phyloP scores from a whole-genome alignment of 2,797 vertebrate species.

The Orestias chungarensis region DNA sequence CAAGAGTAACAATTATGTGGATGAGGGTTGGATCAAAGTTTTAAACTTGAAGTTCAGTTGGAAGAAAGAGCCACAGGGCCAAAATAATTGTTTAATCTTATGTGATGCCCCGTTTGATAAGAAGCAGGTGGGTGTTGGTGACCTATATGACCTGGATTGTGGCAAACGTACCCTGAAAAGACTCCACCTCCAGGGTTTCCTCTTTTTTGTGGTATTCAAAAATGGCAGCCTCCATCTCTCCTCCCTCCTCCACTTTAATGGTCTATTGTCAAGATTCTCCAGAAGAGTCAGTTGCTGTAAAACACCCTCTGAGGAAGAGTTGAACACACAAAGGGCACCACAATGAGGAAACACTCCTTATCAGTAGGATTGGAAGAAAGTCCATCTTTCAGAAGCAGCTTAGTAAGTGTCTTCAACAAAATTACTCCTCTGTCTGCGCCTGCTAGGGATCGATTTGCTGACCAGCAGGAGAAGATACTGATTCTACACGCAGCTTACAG shows the following conservation, averaged over 20 bases:
- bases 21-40: background rate
- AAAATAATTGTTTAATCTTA: no score
- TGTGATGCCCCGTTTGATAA: no score
- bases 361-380: conserved; percentile 17
- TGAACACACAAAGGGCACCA: conserved; percentile 18
- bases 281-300: background rate
- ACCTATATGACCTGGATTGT: background rate
- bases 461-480: conserved; percentile 16
- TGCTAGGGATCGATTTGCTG: conserved; percentile 16
- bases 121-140: background rate
- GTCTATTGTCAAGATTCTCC: conserved; percentile 26
- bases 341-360: conserved; percentile 12
- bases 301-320: conserved; percentile 5
- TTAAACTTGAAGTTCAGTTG: no score
- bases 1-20: no score
- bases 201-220: conserved; percentile 53
- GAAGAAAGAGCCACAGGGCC: background rate
- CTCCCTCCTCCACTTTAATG: conserved; percentile 9
- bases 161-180: conserved; percentile 59
- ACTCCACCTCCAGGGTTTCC: conserved; percentile 23
- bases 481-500: conserved; percentile 9
- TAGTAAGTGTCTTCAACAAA: conserved; percentile 6
- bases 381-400: conserved; percentile 19
- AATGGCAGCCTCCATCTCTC: conserved; percentile 60
- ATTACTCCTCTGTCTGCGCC: conserved; percentile 13